Base-by-base conservation (phyloP, 2,113 vertebrate species). In the Sinocyclocheilus grahami region DNA sequence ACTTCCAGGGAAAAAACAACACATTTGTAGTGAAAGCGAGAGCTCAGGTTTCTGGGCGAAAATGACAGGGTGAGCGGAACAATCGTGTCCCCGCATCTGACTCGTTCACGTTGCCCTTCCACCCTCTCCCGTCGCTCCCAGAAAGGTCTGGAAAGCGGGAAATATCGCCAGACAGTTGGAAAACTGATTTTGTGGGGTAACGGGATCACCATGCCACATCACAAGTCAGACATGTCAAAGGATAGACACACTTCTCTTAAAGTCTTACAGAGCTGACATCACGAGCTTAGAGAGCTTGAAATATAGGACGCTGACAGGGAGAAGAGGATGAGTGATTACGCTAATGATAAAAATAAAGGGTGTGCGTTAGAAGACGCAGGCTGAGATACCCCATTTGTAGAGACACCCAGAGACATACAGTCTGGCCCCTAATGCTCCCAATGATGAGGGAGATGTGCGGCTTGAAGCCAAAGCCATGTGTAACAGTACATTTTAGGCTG, bases 321-420 rank as follows among this genome's bases (percentile, higher is more conserved):
- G 51, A 83, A 27, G 51, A 80, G 80, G 72, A 84, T 75, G 82
- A 55, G n/a, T 86, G 76, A 84, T 74, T 76, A 80, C 55, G 39
- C 80, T 74, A 84, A 85, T 81, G 39, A 58, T 87, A 37, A 85
- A 48, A 87, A 82, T 63, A 85, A 78, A 33, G 83, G 88, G 85
- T 85, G 83, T 78, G 72, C 82, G 33, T 87, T 83, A 75, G 77
- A 46, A 87, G 85, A 89, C 82, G 77, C 78, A 85, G 77, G 78
- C 75, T 63, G 62, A 71, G 85, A 85, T 87, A 78, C 74, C 86
- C 55, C 76, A 71, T 83, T 88, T 69, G 88, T 69, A 86, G 81
- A 79, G 86, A 90, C 90, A 86, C 87, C 87, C 86, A 86, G 85
- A 79, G 86, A 91, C 90, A 86, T 86, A 87, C 86, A 89, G 89